These are phyloP conservation scores for Sebastes taczanowskii DNA, from an alignment of 2,797 vertebrate genomes.

Conservation along the genomic window DNA sequence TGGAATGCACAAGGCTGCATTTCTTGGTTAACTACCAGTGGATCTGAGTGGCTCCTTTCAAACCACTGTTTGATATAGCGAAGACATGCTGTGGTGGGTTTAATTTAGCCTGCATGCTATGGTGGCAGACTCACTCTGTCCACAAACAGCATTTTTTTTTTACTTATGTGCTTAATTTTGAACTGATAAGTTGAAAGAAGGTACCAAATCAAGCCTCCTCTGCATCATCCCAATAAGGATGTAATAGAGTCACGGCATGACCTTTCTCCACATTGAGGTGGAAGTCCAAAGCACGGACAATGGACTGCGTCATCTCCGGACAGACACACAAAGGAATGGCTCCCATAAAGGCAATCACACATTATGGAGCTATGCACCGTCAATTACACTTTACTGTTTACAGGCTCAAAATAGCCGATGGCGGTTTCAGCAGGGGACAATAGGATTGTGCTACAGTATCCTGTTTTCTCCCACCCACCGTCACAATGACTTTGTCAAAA, in stretches of 20 bases:
- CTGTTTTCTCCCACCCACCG: conserved; percentile 63
- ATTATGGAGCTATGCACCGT: conserved; percentile 43
- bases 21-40: conserved; percentile 50
- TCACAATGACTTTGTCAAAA: conserved; percentile 51
- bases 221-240: conserved; percentile 31
- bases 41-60: conserved; percentile 52
- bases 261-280: conserved; percentile 55
- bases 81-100: conserved; percentile 26
- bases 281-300: conserved; percentile 60
- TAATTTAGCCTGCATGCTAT: conserved; percentile 20
- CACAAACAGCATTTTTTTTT: background rate
- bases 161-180: background rate
- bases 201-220: background rate
- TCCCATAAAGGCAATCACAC: conserved; percentile 49
- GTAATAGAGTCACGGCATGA: conserved; percentile 29
- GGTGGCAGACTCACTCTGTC: background rate
- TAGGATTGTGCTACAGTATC: conserved; percentile 63
- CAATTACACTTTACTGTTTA: conserved; percentile 47
- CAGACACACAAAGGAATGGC: conserved; percentile 54
- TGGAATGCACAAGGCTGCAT: conserved; percentile 69
- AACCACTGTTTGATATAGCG: conserved; percentile 45
- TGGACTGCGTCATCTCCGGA: conserved; percentile 58
- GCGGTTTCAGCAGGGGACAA: conserved; percentile 64
- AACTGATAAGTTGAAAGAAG: background rate
- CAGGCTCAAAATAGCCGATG: conserved; percentile 61